Conservation (phyloP, 2,113 vertebrate species). For the Amblyornis subalaris region DNA sequence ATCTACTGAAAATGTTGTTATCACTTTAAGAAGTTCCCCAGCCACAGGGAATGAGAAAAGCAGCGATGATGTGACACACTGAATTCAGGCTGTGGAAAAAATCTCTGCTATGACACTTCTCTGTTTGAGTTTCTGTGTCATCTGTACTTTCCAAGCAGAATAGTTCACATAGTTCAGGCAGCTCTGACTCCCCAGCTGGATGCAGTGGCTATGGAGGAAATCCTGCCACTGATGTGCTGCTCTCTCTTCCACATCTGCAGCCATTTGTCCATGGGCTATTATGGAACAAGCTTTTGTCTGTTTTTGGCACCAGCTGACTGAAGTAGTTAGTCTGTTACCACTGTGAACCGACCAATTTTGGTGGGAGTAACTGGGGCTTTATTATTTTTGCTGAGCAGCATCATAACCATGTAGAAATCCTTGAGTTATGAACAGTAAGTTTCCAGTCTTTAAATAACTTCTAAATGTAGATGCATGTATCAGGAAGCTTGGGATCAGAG, state of each 20-base stretch:
- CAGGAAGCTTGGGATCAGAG: not conserved
- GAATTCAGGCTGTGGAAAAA: constrained; percentile 20
- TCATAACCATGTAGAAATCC: not conserved
- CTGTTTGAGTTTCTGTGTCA: not conserved
- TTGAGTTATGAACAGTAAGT: not conserved
- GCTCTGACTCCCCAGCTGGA: not conserved
- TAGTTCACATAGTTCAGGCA: not conserved
- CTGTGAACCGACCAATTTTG: not conserved
- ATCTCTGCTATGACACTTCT: not conserved
- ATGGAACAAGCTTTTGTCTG: not conserved
- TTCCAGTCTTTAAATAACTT: not conserved
- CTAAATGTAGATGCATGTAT: not conserved
- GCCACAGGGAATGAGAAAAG: not conserved
- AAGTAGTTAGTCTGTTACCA: not conserved
- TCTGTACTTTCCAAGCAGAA: not conserved
- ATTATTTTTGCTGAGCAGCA: not conserved
- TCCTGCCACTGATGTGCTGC: not conserved
- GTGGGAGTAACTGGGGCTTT: not conserved
- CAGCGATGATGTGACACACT: not conserved
- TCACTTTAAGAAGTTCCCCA: not conserved
- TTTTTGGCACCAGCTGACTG: not conserved
- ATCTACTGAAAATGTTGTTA: not conserved
- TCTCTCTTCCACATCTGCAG: not conserved
- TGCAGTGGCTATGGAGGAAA: not conserved
- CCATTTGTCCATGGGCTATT: not conserved